These are phyloP conservation scores for Phrynocephalus versicolor DNA, from an alignment of 2,113 vertebrate genomes.

Conservation along the genomic window DNA sequence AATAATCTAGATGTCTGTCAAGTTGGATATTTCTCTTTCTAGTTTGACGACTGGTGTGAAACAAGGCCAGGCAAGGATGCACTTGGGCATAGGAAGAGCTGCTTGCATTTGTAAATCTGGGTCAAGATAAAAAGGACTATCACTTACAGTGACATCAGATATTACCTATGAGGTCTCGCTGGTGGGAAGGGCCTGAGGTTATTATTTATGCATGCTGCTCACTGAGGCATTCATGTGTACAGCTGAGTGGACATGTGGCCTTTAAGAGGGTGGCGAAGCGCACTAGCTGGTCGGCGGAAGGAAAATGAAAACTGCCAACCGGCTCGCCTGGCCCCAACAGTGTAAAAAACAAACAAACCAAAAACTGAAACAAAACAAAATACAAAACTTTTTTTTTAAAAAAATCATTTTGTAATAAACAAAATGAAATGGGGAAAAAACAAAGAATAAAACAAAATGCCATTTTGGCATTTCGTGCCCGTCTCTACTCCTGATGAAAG, in stretches of 20 bases:
- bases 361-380: no score
- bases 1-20: slow-evolving; percentile 56
- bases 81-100: background rate
- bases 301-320: no score
- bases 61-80: background rate
- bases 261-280: background rate
- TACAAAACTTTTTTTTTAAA: no score
- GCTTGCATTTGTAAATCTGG: background rate
- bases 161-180: background rate
- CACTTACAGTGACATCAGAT: background rate
- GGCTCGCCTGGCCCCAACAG: no score
- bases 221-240: background rate
- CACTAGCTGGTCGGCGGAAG: no score
- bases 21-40: slow-evolving; percentile 42
- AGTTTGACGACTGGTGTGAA: slow-evolving; percentile 27
- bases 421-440: no score
- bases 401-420: no score
- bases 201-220: background rate
- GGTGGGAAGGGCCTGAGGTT: background rate
- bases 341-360: background rate
- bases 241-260: no score
- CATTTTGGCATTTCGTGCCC: no score
- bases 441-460: no score
- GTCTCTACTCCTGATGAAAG: no score
- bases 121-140: background rate